Base-by-base conservation (phyloP, 2,888 invertebrate species). In the Protonemura montana region DNA sequence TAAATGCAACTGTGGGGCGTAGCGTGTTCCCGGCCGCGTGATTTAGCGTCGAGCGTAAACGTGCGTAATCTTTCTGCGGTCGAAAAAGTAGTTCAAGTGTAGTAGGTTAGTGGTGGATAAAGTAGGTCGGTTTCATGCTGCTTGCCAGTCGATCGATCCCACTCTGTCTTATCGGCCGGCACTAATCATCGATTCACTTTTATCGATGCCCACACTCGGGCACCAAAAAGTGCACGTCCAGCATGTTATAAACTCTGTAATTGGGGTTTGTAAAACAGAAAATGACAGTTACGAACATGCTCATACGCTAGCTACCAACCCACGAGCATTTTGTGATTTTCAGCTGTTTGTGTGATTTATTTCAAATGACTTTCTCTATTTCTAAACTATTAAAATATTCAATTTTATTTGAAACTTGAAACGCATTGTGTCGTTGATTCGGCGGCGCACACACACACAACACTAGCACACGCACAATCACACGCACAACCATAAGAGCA, bases 11-110 rank as follows among this genome's bases (percentile, higher is more conserved):
- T n/a, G n/a, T n/a, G n/a, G n/a, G n/a, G n/a, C n/a, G n/a, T n/a
- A n/a, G n/a, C n/a, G n/a, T n/a, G n/a, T n/a, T n/a, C n/a, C n/a
- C n/a, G n/a, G n/a, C n/a, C n/a, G n/a, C n/a, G n/a, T n/a, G n/a
- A n/a, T n/a, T n/a, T n/a, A n/a, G n/a, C n/a, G n/a, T n/a, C n/a
- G n/a, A n/a, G n/a, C n/a, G n/a, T n/a, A n/a, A n/a, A n/a, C n/a
- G n/a, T n/a, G n/a, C n/a, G n/a, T n/a, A n/a, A n/a, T n/a, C n/a
- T n/a, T n/a, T n/a, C n/a, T n/a, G n/a, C n/a, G n/a, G n/a, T n/a
- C n/a, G n/a, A n/a, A n/a, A n/a, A 35, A 6, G 35, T 87, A 42
- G 86, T 76, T 35, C 86, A 87, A 87, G 86, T 87, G 86, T 82
- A 87, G 59, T 85, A 85, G 84, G 86, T 85, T 85, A 87, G 59